phyloP scores from a whole-genome alignment of 2,113 vertebrate species.

The Origma solitaria region DNA sequence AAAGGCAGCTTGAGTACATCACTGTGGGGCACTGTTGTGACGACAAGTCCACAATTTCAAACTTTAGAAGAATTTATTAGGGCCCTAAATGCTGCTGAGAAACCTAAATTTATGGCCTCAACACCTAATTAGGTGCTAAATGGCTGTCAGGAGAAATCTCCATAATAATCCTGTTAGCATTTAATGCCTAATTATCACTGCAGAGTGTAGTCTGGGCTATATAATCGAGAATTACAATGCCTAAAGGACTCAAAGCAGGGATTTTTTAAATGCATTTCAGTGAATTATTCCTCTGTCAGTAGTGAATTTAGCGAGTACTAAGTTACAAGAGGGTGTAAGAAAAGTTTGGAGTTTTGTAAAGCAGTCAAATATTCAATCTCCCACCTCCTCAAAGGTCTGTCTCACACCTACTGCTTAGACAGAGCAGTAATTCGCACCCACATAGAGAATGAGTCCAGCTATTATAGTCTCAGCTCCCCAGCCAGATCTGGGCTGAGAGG shows the following conservation, averaged over 20 bases:
- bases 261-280: conserved; percentile 11
- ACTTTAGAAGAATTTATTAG: conserved; percentile 23
- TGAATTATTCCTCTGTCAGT: conserved; percentile 5
- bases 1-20: neutral
- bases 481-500: neutral
- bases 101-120: conserved; percentile 30
- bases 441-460: neutral
- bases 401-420: neutral
- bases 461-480: neutral
- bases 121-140: conserved; percentile 55
- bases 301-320: neutral
- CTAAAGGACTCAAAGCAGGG: conserved; percentile 16
- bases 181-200: conserved; percentile 63
- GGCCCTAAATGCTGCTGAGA: neutral
- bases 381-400: neutral
- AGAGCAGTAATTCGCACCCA: neutral
- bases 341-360: neutral
- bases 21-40: neutral
- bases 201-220: conserved; percentile 21
- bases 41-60: neutral
- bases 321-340: neutral
- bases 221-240: conserved; percentile 48
- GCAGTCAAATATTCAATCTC: neutral
- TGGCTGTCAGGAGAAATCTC: conserved; percentile 49
- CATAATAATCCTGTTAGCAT: conserved; percentile 58